Evolutionary conservation across 2,113 vertebrate species (phyloP).

Genomic region (Chlorocebus sabaeus): DNA sequence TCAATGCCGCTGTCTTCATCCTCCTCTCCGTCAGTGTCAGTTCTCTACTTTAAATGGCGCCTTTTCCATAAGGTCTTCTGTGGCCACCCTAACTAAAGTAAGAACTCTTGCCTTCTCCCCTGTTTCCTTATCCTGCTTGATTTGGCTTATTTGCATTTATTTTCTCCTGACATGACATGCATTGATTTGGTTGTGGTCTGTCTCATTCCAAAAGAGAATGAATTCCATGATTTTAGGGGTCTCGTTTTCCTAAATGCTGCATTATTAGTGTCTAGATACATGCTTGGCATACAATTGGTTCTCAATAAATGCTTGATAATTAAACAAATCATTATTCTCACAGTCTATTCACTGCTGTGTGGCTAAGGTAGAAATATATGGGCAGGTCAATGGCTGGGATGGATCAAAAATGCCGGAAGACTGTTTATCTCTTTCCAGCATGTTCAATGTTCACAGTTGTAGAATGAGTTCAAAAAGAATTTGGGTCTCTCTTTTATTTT

Average conservation of each 20-base stretch:
- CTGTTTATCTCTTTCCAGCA: not conserved
- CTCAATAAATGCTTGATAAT: not conserved
- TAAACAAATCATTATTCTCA: not conserved
- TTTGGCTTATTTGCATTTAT: not conserved
- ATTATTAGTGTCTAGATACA: not conserved
- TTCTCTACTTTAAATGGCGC: not conserved
- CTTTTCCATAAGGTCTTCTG: not conserved
- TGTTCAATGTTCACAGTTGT: not conserved
- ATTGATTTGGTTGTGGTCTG: not conserved
- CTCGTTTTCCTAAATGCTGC: not conserved
- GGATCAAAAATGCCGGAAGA: not conserved
- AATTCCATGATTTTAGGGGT: not conserved
- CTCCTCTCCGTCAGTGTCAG: not conserved
- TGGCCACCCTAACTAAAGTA: not conserved
- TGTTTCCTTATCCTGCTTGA: not conserved
- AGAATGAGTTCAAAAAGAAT: not conserved
- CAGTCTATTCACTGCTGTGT: rapidly evolving
- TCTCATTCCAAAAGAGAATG: not conserved
- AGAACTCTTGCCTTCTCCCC: not conserved
- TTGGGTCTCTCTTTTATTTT: not conserved
- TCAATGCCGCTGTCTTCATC: too few species aligned
- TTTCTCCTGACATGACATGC: not conserved
- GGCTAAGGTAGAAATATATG: rapidly evolving
- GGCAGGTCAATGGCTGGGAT: too few species aligned
- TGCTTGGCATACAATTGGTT: too few species aligned